phyloP scores from a whole-genome alignment of 2,113 vertebrate species.

The Alouatta palliata region DNA sequence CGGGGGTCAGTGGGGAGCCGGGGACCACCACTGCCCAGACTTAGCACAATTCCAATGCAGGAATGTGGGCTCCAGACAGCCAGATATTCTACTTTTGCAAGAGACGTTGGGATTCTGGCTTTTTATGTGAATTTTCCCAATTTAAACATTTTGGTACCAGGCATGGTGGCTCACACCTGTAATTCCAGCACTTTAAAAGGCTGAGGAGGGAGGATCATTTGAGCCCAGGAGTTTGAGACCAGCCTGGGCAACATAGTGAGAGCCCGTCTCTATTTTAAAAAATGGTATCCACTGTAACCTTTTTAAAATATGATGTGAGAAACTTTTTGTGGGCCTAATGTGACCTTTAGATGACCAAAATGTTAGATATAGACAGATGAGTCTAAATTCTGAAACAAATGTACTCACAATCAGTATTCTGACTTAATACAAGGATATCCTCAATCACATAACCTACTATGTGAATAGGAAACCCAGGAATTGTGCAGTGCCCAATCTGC shows the following conservation, averaged over 20 bases:
- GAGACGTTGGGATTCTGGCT: neutral
- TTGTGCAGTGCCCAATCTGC: neutral
- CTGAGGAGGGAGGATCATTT: too few species aligned
- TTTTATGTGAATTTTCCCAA: neutral
- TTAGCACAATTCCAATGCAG: neutral
- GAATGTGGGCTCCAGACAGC: too few species aligned
- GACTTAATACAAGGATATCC: neutral
- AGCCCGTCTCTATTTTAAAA: too few species aligned
- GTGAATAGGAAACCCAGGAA: neutral
- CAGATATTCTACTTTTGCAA: neutral
- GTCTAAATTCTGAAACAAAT: neutral
- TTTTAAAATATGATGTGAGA: neutral
- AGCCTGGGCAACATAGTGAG: too few species aligned
- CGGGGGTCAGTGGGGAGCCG: accelerated
- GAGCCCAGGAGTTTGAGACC: too few species aligned
- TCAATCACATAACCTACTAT: neutral
- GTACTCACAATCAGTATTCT: neutral
- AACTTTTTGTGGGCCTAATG: neutral
- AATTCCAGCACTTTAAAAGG: too few species aligned
- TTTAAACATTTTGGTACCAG: neutral
- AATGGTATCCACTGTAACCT: neutral
- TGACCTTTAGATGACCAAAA: neutral
- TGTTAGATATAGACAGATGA: neutral
- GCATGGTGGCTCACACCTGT: too few species aligned
- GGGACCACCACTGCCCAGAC: neutral